Percentiles rank a stretch among this genome's conserved stretches.
Conservation (phyloP, 2,113 vertebrate species). For the Crotalus helleri region DNA sequence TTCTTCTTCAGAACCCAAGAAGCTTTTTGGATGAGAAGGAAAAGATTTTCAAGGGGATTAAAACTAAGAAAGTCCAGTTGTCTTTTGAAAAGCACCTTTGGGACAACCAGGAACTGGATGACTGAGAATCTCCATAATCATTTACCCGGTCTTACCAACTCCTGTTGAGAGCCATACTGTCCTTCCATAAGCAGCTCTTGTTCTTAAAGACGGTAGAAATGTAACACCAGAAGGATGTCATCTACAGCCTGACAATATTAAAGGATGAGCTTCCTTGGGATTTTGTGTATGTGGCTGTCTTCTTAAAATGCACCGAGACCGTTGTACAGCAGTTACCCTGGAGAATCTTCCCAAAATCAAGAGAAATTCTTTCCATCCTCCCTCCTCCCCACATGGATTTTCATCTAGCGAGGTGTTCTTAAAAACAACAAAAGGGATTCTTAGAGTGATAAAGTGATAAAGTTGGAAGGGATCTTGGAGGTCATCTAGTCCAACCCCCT, state of each 20-base stretch:
- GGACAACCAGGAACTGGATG: no score
- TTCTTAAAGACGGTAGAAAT: neutral
- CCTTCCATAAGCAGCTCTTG: neutral
- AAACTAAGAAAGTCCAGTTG: no score
- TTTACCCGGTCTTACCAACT: neutral
- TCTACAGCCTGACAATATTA: neutral
- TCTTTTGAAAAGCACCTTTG: no score
- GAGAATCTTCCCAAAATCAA: conserved; percentile 30
- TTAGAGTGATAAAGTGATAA: neutral
- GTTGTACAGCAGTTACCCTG: conserved; percentile 5
- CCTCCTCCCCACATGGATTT: conserved; percentile 20
- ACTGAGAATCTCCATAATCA: no score
- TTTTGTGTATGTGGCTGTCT: neutral
- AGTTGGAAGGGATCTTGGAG: no score
- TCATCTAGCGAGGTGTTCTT: conserved; percentile 36
- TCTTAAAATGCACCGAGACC: conserved; percentile 23
- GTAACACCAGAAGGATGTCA: neutral
- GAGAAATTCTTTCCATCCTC: conserved; percentile 23
- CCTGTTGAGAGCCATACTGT: neutral
- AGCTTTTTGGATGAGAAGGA: no score
- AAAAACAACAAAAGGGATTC: conserved; percentile 35
- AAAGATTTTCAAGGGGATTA: no score
- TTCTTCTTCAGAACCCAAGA: no score
- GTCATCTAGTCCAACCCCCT: no score
- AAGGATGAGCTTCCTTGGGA: neutral